phyloP scores from a whole-genome alignment of 2,797 vertebrate species.

The Ficedula albicollis region DNA sequence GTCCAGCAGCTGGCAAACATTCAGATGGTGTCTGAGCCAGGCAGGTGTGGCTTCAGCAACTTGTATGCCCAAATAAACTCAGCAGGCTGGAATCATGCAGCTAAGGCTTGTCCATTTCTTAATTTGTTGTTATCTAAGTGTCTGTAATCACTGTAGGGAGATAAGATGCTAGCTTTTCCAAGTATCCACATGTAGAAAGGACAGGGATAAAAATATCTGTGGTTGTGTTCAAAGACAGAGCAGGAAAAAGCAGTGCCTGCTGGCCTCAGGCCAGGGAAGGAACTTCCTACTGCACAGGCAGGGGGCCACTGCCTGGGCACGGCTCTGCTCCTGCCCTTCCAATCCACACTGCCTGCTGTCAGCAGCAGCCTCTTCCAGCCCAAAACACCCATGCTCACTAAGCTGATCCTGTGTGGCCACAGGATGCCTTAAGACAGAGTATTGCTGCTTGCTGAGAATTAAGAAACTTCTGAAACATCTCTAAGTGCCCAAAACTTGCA shows the following conservation, averaged over 20 bases:
- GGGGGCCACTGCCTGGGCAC: background rate
- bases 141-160: background rate
- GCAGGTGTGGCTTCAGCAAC: background rate
- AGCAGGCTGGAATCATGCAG: background rate
- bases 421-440: background rate
- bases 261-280: background rate
- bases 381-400: background rate
- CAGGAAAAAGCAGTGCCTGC: background rate
- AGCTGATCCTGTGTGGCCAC: rapidly evolving
- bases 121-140: background rate
- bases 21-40: background rate
- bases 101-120: rapidly evolving
- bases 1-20: constrained; percentile 5
- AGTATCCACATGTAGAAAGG: background rate
- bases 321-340: background rate
- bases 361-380: background rate
- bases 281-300: background rate
- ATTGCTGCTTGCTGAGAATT: background rate
- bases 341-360: rapidly evolving
- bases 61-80: background rate
- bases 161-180: background rate
- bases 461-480: background rate
- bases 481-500: background rate
- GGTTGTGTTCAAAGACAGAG: background rate
- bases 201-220: background rate